These are phyloP conservation scores for Nephotettix cincticeps DNA, from an alignment of 1,140 invertebrate species.

Conservation along the genomic window DNA sequence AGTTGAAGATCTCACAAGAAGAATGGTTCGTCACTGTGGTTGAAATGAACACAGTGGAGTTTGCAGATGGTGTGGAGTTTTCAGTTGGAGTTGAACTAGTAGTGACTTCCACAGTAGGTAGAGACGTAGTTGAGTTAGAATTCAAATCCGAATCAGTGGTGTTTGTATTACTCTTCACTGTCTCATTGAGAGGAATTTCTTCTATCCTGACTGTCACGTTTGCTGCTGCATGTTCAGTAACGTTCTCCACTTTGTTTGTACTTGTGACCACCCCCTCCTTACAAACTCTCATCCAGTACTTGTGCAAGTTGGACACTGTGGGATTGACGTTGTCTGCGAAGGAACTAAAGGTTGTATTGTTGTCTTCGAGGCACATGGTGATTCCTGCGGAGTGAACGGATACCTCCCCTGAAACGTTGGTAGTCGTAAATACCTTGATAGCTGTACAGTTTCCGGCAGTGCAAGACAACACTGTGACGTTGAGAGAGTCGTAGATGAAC, in stretches of 20 bases:
- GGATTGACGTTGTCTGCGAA: conserved; percentile 2
- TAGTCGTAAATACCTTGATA: neutral
- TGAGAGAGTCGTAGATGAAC: conserved; percentile 10
- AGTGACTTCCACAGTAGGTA: neutral
- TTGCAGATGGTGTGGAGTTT: neutral
- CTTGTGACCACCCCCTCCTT: neutral
- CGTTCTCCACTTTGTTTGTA: neutral
- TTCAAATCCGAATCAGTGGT: neutral
- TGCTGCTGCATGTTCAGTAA: neutral
- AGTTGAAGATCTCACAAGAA: neutral
- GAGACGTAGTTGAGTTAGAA: neutral
- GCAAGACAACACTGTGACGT: conserved; percentile 11
- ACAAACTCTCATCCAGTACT: conserved; percentile 12
- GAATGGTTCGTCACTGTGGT: neutral
- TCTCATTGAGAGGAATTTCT: neutral
- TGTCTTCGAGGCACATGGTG: conserved; percentile 1
- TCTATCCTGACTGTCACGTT: neutral
- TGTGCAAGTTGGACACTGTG: neutral
- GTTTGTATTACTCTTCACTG: neutral
- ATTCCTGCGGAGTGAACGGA: neutral
- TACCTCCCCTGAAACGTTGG: conserved; percentile 1
- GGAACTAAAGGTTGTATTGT: neutral
- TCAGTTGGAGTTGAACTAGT: neutral
- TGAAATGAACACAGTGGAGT: neutral
- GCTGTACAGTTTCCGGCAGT: neutral